Conservation (phyloP, 2,113 vertebrate genomes). For the Thamnaconus septentrionalis region DNA sequence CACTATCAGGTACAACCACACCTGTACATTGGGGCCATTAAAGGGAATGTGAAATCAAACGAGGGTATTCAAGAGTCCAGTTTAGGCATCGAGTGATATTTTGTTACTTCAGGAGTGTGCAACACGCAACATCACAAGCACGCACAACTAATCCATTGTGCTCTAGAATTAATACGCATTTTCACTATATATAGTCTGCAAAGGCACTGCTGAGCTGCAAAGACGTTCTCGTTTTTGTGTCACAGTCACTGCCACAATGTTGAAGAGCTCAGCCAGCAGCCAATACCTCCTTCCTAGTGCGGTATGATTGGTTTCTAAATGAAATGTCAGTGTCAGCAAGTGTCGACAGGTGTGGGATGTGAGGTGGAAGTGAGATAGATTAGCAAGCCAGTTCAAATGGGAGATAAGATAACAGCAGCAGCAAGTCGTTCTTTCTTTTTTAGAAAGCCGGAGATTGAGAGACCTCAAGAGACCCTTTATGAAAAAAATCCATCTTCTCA, state of each 20-base stretch:
- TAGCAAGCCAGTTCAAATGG: constrained; percentile 76
- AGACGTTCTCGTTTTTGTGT: too few species aligned
- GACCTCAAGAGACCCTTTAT: constrained; percentile 54
- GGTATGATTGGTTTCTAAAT: constrained; percentile 64
- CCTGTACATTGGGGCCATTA: too few species aligned
- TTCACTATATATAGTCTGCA: too few species aligned
- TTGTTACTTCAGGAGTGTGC: too few species aligned
- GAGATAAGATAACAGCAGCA: constrained; percentile 79
- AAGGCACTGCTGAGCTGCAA: too few species aligned
- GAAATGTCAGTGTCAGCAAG: constrained; percentile 75
- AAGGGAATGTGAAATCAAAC: too few species aligned
- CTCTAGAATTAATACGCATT: too few species aligned
- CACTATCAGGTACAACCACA: constrained; percentile 74
- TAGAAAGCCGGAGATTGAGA: constrained; percentile 26
- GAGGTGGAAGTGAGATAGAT: constrained; percentile 66
- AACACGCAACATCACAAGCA: too few species aligned
- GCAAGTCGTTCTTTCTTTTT: constrained; percentile 70
- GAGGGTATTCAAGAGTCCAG: too few species aligned
- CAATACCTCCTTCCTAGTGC: constrained; percentile 26
- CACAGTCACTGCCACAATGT: too few species aligned
- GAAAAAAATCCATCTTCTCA: constrained; percentile 31
- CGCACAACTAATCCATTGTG: too few species aligned
- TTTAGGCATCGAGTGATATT: too few species aligned
- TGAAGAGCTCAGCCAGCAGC: constrained; percentile 26
- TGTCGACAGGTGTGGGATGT: constrained; percentile 55